Percentiles rank a stretch among this genome's conserved stretches.
These are phyloP conservation scores for Callopanchax toddi DNA, from an alignment of 2,113 vertebrate genomes.

Conservation along the genomic window DNA sequence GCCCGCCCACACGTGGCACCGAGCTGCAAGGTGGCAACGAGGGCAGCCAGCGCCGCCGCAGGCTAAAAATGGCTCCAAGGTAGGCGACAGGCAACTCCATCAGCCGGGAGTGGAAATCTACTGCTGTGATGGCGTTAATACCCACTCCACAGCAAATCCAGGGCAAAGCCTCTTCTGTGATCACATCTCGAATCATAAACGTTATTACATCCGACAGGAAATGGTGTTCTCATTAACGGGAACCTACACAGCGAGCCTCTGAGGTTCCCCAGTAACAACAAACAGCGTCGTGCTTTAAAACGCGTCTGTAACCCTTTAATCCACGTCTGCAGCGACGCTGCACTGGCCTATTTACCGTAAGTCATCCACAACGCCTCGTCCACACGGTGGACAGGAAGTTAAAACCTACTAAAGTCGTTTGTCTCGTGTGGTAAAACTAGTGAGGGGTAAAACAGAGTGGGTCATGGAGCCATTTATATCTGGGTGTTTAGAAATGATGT, in stretches of 20 bases:
- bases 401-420: slow-evolving; percentile 3
- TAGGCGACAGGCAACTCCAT: slow-evolving; percentile 51
- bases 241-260: neutral
- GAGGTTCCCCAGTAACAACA: neutral
- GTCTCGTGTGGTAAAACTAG: neutral
- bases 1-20: slow-evolving; percentile 54
- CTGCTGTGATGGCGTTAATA: slow-evolving; percentile 35
- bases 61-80: slow-evolving; percentile 64
- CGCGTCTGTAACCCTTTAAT: slow-evolving; percentile 17
- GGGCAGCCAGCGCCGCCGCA: slow-evolving; percentile 48
- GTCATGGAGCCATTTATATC: too few species aligned
- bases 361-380: too few species aligned
- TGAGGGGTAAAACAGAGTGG: neutral
- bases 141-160: neutral
- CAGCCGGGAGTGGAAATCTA: slow-evolving; percentile 63
- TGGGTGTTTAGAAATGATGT: neutral
- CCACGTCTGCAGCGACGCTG: slow-evolving; percentile 1
- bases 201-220: neutral
- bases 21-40: slow-evolving; percentile 49
- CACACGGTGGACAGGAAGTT: too few species aligned
- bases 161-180: neutral
- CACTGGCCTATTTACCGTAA: too few species aligned
- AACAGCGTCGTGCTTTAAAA: slow-evolving; percentile 7
- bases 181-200: rapidly evolving
- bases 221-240: neutral